Conservation (phyloP, 2,888 invertebrate genomes). For the Vandiemenella viatica region DNA sequence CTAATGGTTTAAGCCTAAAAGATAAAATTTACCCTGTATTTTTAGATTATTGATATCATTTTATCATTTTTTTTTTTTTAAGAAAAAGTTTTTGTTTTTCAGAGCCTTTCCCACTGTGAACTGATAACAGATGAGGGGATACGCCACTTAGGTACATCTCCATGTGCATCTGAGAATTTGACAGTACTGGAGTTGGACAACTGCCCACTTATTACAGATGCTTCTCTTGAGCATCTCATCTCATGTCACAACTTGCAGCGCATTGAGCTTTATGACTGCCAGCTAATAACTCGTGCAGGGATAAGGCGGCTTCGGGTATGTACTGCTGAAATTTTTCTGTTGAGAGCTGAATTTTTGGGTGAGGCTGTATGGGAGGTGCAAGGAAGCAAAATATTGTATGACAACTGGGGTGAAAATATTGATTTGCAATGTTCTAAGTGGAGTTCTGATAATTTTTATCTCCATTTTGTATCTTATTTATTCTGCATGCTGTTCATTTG, state of each 20-base stretch:
- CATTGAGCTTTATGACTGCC: conserved; percentile 97
- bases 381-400: too few relatives aligned
- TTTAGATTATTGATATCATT: background rate
- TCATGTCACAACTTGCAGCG: conserved; percentile 91
- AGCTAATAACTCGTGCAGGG: conserved; percentile 91
- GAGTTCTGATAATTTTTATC: too few relatives aligned
- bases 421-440: too few relatives aligned
- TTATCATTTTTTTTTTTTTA: background rate
- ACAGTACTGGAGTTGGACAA: conserved; percentile 95
- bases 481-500: too few relatives aligned
- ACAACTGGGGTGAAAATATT: too few relatives aligned
- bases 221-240: conserved; percentile 84
- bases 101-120: conserved; percentile 98
- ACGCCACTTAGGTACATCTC: conserved; percentile 78
- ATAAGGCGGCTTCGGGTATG: conserved; percentile 86
- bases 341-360: too few relatives aligned
- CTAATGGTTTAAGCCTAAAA: too few relatives aligned
- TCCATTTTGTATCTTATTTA: too few relatives aligned
- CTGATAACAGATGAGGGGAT: conserved; percentile 97
- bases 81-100: conserved; percentile 24
- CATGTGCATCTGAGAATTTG: conserved; percentile 85
- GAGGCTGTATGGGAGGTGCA: too few relatives aligned
- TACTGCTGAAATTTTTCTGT: too few relatives aligned
- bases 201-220: conserved; percentile 95
- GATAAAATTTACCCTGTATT: too few relatives aligned